Evolutionary conservation across 30 jellyfish, hydroid and myxozoan genomes (phyloP), one percentile per base, ranked within the genome.

Genomic region (Hydra vulgaris): DNA sequence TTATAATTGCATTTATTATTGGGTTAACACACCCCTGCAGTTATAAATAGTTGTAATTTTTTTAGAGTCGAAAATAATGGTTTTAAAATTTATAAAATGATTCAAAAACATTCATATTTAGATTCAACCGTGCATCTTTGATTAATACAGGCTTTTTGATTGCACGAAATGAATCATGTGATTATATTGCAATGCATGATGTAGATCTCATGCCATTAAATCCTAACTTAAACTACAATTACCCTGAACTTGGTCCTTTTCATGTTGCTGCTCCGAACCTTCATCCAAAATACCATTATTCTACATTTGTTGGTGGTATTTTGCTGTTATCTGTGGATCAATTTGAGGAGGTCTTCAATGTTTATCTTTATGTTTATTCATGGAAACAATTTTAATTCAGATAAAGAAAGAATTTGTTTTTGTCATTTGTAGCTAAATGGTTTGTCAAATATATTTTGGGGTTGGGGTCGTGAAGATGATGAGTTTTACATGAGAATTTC

Each of bases 401-500:
- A 40, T 40, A 12, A 40, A 40, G 61, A 40, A 40, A 40, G 8
- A 12, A 40, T 40, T 40, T 40, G 12, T 40, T 40, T 40, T 40
- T 40, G 61, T 78, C 21, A 15, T 21, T 54, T 73, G 18, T 66
- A 94, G 99, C 72, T 94, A 16, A 94, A 94, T 76, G 99, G 99
- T 26, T 78, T 94, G 72, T 94, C 99, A 26, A 94, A 88, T 66
- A 83, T 40, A 55, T 94, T 88, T 73, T 94, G 99, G 99, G 99
- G 99, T 21, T 94, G 99, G 99, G 99, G 99, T 17, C 68, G 99
- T 56, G 99, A 94, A 70, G 99, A 94, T 81, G 99, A 94, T 77
- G 99, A 94, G 27, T 77, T 92, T 40, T 92, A 81, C 79, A 52
- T 87, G 91, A 72, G 98, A 79, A 92, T 92, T 73, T 69, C 71